Conservation (phyloP, 2,797 vertebrate genomes). For the Orestias chungarensis region DNA sequence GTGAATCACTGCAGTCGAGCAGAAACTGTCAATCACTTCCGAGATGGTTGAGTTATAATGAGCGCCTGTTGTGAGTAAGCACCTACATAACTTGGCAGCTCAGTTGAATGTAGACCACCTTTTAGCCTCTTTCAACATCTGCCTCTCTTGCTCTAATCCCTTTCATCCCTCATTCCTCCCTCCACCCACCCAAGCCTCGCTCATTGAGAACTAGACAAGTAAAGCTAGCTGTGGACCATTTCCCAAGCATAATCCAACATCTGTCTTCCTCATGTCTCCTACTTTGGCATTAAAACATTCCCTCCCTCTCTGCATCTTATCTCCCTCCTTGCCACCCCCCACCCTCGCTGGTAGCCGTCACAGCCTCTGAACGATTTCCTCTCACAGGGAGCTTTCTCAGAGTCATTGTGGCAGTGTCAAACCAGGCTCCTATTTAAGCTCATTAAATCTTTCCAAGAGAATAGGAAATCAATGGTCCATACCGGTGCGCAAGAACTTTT, state of each 20-base stretch:
- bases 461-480: constrained; percentile 85
- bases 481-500: constrained; percentile 78
- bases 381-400: constrained; percentile 74
- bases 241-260: constrained; percentile 65
- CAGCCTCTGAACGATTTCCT: constrained; percentile 74
- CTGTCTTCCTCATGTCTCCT: constrained; percentile 64
- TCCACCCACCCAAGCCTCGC: not conserved
- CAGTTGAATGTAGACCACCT: constrained; percentile 47
- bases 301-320: constrained; percentile 17
- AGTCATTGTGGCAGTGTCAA: constrained; percentile 76
- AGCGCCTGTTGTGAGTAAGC: constrained; percentile 50
- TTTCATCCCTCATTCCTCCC: constrained; percentile 28
- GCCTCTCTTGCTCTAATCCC: constrained; percentile 41
- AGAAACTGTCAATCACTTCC: constrained; percentile 60
- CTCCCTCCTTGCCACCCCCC: constrained; percentile 44
- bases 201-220: constrained; percentile 41
- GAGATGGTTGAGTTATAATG: constrained; percentile 55
- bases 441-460: constrained; percentile 86
- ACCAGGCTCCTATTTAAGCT: constrained; percentile 82
- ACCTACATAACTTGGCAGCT: constrained; percentile 45
- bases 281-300: constrained; percentile 53
- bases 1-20: constrained; percentile 46
- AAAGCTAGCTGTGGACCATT: constrained; percentile 62
- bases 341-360: constrained; percentile 62
- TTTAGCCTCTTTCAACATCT: constrained; percentile 36